phyloP scores from a whole-genome alignment of 2,888 invertebrate genomes.

The Melanophora roralis region DNA sequence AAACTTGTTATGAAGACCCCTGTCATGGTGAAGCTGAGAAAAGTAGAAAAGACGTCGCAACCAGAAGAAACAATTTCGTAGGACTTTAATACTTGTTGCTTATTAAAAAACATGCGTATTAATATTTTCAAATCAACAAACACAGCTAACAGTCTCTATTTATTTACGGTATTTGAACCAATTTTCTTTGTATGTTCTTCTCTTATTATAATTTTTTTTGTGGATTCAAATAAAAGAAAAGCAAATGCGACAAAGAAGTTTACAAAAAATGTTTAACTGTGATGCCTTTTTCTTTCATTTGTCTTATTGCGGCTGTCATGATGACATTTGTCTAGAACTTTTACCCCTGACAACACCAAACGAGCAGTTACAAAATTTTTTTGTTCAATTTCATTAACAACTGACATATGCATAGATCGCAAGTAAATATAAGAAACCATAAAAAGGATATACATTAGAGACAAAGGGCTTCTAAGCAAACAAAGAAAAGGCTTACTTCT shows the following conservation, averaged over 20 bases:
- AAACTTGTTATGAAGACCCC: no score
- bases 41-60: no score
- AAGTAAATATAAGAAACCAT: not conserved
- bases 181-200: not conserved
- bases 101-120: not conserved
- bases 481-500: no score
- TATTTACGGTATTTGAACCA: not conserved
- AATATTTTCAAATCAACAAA: not conserved
- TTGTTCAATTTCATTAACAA: conserved; percentile 8
- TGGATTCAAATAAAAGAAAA: not conserved
- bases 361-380: not conserved
- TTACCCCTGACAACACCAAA: conserved; percentile 5
- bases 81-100: not conserved
- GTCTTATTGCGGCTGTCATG: not conserved
- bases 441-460: not conserved
- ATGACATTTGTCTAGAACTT: not conserved
- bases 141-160: not conserved
- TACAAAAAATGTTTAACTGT: conserved; percentile 15
- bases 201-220: no score
- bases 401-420: not conserved
- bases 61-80: no score
- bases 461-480: no score
- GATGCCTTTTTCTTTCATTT: conserved; percentile 5
- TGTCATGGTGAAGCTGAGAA: no score
- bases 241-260: not conserved